phyloP scores from a whole-genome alignment of 2,113 vertebrate genomes.

The Struthio camelus region DNA sequence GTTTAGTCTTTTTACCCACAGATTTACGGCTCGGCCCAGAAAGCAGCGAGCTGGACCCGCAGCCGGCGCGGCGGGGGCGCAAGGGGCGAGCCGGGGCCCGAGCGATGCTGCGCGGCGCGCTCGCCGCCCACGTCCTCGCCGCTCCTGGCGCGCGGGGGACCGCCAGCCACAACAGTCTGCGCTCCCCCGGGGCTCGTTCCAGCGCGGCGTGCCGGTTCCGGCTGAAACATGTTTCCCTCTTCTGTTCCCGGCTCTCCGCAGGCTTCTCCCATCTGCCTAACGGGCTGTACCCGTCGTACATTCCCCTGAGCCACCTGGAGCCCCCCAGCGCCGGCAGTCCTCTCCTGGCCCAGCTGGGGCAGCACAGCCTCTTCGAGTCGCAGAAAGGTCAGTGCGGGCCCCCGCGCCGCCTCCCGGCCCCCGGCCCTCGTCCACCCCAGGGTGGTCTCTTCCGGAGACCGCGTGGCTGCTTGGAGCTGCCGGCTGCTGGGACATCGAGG shows the following conservation, averaged over 20 bases:
- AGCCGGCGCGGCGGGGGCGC: background rate
- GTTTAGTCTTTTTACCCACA: background rate
- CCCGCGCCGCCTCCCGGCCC: background rate
- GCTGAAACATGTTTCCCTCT: slow-evolving; percentile 14
- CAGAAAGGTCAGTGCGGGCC: slow-evolving; percentile 88
- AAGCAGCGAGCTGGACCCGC: fast-evolving
- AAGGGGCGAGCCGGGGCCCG: fast-evolving
- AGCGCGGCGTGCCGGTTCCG: background rate
- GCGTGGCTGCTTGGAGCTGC: background rate
- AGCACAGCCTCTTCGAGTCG: slow-evolving; percentile 90
- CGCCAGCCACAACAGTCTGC: slow-evolving; percentile 18
- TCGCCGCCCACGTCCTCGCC: fast-evolving
- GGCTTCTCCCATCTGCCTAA: slow-evolving; percentile 89
- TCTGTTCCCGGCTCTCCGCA: slow-evolving; percentile 64
- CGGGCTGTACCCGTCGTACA: slow-evolving; percentile 90
- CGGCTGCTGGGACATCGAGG: background rate
- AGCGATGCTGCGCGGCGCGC: background rate
- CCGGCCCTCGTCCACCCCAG: fast-evolving
- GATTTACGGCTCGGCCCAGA: background rate
- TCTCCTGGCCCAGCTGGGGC: slow-evolving; percentile 85
- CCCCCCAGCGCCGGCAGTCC: slow-evolving; percentile 78
- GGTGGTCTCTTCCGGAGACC: background rate
- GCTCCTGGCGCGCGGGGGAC: background rate
- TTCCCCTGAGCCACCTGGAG: slow-evolving; percentile 93
- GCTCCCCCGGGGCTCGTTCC: background rate